These are phyloP conservation scores for Bubo bubo DNA, from an alignment of 2,113 vertebrate species.

Conservation along the genomic window DNA sequence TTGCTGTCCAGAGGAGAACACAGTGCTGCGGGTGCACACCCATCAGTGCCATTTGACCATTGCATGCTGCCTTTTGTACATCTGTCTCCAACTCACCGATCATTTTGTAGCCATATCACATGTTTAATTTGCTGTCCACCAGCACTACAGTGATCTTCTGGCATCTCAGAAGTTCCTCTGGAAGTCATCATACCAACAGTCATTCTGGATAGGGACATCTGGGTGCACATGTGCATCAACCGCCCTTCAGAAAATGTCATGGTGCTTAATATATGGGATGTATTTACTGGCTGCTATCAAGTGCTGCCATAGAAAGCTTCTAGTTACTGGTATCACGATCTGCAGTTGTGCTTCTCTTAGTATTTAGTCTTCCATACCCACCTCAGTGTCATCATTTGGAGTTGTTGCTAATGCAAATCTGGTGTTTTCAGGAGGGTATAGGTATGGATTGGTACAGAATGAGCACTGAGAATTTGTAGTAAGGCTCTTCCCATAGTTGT, in stretches of 20 bases:
- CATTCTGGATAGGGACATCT: background rate
- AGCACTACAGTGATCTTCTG: background rate
- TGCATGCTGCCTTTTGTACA: background rate
- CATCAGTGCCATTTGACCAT: background rate
- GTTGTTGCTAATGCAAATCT: background rate
- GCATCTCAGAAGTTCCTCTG: slow-evolving; percentile 3
- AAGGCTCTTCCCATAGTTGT: background rate
- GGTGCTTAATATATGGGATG: background rate
- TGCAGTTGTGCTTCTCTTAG: background rate
- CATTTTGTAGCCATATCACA: background rate
- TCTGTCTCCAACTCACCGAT: background rate
- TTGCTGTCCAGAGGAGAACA: background rate
- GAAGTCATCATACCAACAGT: background rate
- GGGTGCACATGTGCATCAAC: background rate
- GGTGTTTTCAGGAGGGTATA: background rate
- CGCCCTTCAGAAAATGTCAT: slow-evolving; percentile 9
- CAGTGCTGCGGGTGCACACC: background rate
- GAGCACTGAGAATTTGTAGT: background rate
- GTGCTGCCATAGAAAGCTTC: background rate
- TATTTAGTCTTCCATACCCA: background rate
- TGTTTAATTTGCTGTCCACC: background rate
- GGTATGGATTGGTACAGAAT: background rate
- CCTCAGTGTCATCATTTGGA: background rate
- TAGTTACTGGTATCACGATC: background rate
- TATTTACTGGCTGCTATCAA: background rate